Evolutionary conservation across 2,113 vertebrate species (phyloP).

Genomic region (Leptobrachium ailaonicum): DNA sequence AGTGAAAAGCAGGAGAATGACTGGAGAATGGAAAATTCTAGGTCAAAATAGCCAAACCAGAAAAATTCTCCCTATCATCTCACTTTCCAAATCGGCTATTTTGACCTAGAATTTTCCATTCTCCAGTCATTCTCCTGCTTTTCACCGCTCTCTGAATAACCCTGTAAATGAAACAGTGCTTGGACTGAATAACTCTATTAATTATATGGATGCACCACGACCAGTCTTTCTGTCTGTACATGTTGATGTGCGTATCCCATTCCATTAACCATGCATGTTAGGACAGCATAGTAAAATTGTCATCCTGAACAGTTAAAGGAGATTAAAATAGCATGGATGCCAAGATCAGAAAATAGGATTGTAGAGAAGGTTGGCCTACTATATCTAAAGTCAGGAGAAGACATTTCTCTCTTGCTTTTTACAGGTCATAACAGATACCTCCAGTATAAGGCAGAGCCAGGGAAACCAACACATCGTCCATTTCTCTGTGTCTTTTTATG

Average conservation of each 20-base stretch:
- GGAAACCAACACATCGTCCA: slow-evolving; percentile 4
- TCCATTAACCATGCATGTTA: slow-evolving; percentile 69
- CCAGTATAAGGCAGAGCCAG: neutral
- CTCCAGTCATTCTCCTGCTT: too few species aligned
- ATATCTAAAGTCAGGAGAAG: slow-evolving; percentile 68
- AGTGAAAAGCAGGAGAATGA: too few species aligned
- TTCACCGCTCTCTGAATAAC: too few species aligned
- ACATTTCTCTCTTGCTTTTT: slow-evolving; percentile 61
- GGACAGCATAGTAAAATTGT: slow-evolving; percentile 69
- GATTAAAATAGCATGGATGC: slow-evolving; percentile 71
- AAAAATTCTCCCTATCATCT: too few species aligned
- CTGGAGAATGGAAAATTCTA: too few species aligned
- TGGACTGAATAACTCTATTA: neutral
- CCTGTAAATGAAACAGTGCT: too few species aligned
- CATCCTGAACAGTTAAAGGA: slow-evolving; percentile 69
- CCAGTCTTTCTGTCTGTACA: slow-evolving; percentile 65
- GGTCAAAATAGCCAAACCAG: too few species aligned
- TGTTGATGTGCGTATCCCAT: slow-evolving; percentile 66
- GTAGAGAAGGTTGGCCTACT: slow-evolving; percentile 68
- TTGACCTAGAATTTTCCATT: too few species aligned
- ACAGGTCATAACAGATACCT: slow-evolving; percentile 61
- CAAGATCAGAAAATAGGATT: slow-evolving; percentile 70
- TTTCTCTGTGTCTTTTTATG: neutral
- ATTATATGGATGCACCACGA: slow-evolving; percentile 62
- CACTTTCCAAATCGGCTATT: too few species aligned